A percentile compares a stretch with the other conserved stretches of the same genome.
Evolutionary conservation across 1,140 invertebrate species (phyloP).

Genomic region (Dolichoris vasculosae): DNA sequence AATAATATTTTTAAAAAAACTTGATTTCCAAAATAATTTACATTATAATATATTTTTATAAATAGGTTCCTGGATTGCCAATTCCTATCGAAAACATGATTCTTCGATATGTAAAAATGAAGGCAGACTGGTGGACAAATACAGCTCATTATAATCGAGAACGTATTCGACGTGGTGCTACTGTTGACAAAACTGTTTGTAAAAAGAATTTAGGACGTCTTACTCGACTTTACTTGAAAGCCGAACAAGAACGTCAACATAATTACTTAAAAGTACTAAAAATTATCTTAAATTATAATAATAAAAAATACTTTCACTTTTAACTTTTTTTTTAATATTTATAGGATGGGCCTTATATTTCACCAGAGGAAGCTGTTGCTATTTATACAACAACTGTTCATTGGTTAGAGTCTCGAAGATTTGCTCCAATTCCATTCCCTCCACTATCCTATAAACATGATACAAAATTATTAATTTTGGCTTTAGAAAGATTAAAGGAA

Average conservation of each 20-base stretch:
- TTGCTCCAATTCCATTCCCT: slow-evolving; percentile 99
- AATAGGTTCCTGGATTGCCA: slow-evolving; percentile 93
- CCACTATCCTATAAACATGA: slow-evolving; percentile 99
- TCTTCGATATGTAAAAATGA: slow-evolving; percentile 99
- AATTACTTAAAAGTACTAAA: slow-evolving; percentile 92
- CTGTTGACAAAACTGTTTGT: slow-evolving; percentile 99
- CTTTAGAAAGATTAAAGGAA: slow-evolving; percentile 97
- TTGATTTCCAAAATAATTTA: too few relatives aligned
- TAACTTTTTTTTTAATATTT: slow-evolving; percentile 53
- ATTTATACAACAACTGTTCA: slow-evolving; percentile 99
- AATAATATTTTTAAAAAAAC: too few relatives aligned
- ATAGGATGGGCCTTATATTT: slow-evolving; percentile 98
- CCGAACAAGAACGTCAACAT: slow-evolving; percentile 99
- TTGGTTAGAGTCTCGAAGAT: slow-evolving; percentile 98
- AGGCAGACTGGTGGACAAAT: slow-evolving; percentile 99
- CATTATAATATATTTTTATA: not conserved
- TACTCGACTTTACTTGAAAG: slow-evolving; percentile 97
- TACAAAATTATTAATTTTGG: slow-evolving; percentile 97
- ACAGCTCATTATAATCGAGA: slow-evolving; percentile 99
- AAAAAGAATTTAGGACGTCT: slow-evolving; percentile 99
- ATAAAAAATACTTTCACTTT: slow-evolving; percentile 8
- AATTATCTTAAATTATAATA: not conserved
- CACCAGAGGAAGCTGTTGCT: slow-evolving; percentile 98
- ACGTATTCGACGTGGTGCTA: slow-evolving; percentile 92
- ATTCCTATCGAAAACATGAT: slow-evolving; percentile 99